Base-by-base conservation (phyloP, 2,113 vertebrate species). In the Nyctibius bracteatus region DNA sequence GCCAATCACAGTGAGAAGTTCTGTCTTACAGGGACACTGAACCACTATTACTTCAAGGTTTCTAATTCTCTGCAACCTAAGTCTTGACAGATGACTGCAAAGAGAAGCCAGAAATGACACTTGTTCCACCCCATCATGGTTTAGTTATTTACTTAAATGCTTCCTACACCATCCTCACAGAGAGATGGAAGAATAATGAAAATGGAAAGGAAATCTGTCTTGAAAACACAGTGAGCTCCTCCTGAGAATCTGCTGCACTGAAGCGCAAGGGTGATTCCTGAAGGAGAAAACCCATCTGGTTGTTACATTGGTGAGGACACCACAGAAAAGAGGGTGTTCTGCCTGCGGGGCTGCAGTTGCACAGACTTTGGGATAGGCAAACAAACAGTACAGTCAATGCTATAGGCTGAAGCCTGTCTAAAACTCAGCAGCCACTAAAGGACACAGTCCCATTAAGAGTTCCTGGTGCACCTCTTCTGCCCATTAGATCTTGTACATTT, bases 41-140 rank as follows among this genome's bases (percentile, higher is more conserved):
- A 77, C 77, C 59, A 58, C 93, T 85, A 46, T 94, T 82, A 82
- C 83, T 49, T 74, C 19, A 81, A 95, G 86, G 41, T 91, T 52
- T 92, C 58, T 72, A 89, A 92, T 95, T 95, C 88, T 83, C 88
- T 95, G 88, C 54, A 90, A 31, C 92, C 86, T 41, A 58, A 90
- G 39, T n/a, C 78, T 58, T 93, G 96, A 95, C 95, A 96, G 88
- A 83, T 47, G 88, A 39, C 51, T 86, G 82, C 31, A 71, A 93
- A 79, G 79, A 39, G 70, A 41, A 94, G 71, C 30, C 91, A 96
- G 78, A 73, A 90, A 93, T 94, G 95, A 92, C 96, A 94, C 66
- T 87, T 2, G 1, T 94, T 89, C 77, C 89, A 88, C 72, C 58
- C 57, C 61, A 46, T 77, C 91, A 14, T 73, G 73, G 77, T 77